Base-by-base conservation (phyloP, 2,888 invertebrate species). In the Serripes groenlandicus region DNA sequence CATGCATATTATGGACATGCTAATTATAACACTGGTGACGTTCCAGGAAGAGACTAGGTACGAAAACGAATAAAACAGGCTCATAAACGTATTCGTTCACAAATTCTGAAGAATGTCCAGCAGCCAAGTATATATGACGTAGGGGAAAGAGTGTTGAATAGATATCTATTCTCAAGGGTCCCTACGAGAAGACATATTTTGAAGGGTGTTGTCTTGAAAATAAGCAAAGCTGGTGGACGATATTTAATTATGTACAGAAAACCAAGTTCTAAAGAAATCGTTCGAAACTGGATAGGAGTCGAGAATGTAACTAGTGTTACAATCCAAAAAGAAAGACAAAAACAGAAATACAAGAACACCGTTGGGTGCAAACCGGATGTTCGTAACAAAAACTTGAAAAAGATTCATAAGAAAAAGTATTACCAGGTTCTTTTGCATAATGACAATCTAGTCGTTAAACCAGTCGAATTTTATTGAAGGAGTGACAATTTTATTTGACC, bases 81-180 rank as follows among this genome's bases (percentile, higher is more conserved):
- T 70, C 56, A 69, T 37, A 70, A 26, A 70, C 30, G 1, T 23
- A 30, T 60, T 30, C 69, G 58, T 28, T 58, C 56, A 26, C 18
- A 37, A 18, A 69, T 42, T 34, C 0, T 49, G 32, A 76, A 70
- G 69, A 37, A 52, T 21, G 75, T 58, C 21, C 42, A 35, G 15
- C 26, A 35, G 28, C 70, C 71, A 37, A 70, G 76, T 49, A 70
- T 62, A 32, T 76, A 76, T 52, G 32, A 70, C n/a, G 42, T 70
- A 7, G 70, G 76, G 21, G 76, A 76, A 30, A 60, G 28, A 49
- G 52, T 76, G 21, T 49, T 70, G 11, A 15, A 70, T 35, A 30
- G 62, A 15, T 70, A 70, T 34, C 70, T 62, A 32, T 70, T 76
- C 60, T 58, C 69, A 35, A 76, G 76, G 30, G 70, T 69, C 5